Evolutionary conservation across 1,140 invertebrate species (phyloP), one percentile per base, ranked within the genome.

Genomic region (Drosophila jambulina): DNA sequence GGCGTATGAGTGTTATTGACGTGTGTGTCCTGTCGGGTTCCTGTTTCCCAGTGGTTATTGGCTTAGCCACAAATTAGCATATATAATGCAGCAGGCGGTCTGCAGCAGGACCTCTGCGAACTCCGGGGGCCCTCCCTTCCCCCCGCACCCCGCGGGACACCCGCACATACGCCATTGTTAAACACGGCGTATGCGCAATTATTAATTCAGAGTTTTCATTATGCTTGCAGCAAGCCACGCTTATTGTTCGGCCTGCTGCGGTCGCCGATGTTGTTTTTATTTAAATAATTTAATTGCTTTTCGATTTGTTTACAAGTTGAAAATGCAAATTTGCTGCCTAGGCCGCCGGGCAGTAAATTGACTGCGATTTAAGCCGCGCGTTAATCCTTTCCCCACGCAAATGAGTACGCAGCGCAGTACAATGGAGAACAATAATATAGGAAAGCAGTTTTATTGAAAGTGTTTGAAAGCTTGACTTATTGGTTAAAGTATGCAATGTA

Each of bases 221-320:
- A 90, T 81, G 78, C 82, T 84, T 59, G 65, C 71, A 62, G 69
- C 43, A 61, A 25, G 56, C 23, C 59, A 79, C 80, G 78, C 51
- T 81, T 75, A 85, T 85, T 84, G 81, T 85, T 59, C 34, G 21
- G 8, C 69, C 43, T 2, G 23, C 70, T 61, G 69, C 54, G 68
- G 68, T 69, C 60, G 17, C 25, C 56, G 34, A 46, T 71, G 82
- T 90, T 90, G 81, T 85, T 88, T 88, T 85, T 85, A 85, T 88
- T 88, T 88, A 81, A 88, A 88, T 88, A 85, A 88, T 88, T 88
- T 88, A 88, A 88, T 88, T 88, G 85, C 85, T 88, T 88, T 88
- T 88, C 85, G 81, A 88, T 88, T 88, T 90, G 85, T 88, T 90
- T 88, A 88, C 85, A 88, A 81, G 85, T 70, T 79, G 81, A 70